Conservation (phyloP, 2,888 invertebrate species). For the Tipula lateralis region DNA sequence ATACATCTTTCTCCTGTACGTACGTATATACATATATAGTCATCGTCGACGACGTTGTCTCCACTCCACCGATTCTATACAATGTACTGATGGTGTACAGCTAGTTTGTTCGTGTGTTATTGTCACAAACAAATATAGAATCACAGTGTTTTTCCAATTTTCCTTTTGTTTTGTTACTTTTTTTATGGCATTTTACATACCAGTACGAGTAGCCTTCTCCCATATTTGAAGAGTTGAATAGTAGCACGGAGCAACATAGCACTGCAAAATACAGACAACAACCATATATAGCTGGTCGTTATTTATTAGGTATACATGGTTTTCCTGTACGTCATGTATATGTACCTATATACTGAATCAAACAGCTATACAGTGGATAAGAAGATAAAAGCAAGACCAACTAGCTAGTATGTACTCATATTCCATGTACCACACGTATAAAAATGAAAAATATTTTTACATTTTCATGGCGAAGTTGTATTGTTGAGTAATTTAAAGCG, state of each 20-base stretch:
- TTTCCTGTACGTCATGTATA: not conserved
- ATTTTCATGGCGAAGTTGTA: not conserved
- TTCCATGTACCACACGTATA: not conserved
- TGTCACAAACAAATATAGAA: not conserved
- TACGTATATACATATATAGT: too few species aligned
- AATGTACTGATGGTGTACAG: not conserved
- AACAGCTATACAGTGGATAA: not conserved
- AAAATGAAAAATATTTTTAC: not conserved
- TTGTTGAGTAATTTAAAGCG: not conserved
- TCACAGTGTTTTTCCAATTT: not conserved
- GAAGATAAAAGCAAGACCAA: not conserved
- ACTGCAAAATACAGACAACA: not conserved
- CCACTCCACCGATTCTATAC: not conserved
- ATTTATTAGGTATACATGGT: not conserved
- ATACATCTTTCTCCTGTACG: not conserved
- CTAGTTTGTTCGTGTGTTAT: not conserved
- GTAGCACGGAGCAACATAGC: not conserved
- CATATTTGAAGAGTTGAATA: not conserved
- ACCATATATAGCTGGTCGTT: not conserved
- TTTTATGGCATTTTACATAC: not conserved
- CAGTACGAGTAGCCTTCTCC: not conserved
- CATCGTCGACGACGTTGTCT: not conserved
- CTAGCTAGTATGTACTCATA: not conserved
- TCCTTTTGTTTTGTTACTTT: not conserved
- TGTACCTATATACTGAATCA: not conserved